Evolutionary conservation across 2,113 vertebrate genomes (phyloP), one percentile per base, ranked within the genome.

Genomic region (Neopipo cinnamomea): DNA sequence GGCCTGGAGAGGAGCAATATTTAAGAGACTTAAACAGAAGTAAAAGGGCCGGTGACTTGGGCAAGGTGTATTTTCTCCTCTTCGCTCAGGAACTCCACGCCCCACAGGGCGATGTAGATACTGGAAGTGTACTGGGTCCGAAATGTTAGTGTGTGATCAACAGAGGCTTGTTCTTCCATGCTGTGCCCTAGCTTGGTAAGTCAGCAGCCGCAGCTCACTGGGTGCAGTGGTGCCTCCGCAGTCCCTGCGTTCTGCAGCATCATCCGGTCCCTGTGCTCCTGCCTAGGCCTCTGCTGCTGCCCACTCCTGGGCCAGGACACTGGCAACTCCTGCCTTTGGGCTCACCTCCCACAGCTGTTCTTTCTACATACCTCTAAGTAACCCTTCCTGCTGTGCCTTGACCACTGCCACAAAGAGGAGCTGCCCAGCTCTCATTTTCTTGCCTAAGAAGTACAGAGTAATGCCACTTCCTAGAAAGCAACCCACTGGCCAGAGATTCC

Each of bases 201-300:
- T 21, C 63, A 22, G 50, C 50, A 44, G 72, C 71, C 55, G 28
- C 72, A 67, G 55, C 62, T 70, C 50, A 5, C 55, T 6, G 39
- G 67, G 16, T 2, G 3, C 44, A 15, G 72, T 0, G 41, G 19
- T 14, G 18, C 53, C 59, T 15, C 41, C 1, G 1, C 55, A 14
- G 52, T 55, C 39, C 74, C 61, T 33, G 37, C 33, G 13, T n/a
- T 0, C 31, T 14, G 24, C 21, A 21, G 21, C 33, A 23, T 35
- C 25, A 4, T 12, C 49, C 37, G 16, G 20, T 37, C 58, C 74
- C 58, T 5, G 1, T 2, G 50, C 49, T 63, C 78, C 8, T 22
- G 19, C 53, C 33, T 8, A 14, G 25, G 49, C 27, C 39, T 47
- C 30, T 0, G 12, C 49, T 47, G 83, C 72, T 35, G 61, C 83